phyloP scores from a whole-genome alignment of 2,888 invertebrate genomes.

The Parapristionchus giblindavisi region DNA sequence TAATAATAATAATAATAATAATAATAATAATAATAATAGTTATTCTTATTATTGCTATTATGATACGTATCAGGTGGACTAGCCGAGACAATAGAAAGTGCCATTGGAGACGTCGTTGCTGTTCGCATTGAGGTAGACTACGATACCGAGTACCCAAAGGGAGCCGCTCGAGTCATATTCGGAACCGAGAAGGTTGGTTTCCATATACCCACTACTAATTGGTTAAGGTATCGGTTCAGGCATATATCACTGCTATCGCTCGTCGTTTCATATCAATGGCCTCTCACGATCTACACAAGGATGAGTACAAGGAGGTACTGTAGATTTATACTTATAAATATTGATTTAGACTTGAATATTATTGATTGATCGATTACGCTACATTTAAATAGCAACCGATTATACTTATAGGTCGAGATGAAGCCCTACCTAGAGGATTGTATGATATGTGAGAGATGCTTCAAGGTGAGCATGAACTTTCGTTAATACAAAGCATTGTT shows the following conservation, averaged over 20 bases:
- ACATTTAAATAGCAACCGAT: background rate
- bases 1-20: no score
- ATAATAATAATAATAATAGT: no score
- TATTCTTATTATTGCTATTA: no score
- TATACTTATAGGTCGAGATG: constrained; percentile 30
- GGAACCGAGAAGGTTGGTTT: constrained; percentile 28
- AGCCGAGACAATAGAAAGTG: constrained; percentile 30
- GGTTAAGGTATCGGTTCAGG: no score
- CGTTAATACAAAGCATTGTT: no score
- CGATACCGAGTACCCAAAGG: constrained; percentile 38
- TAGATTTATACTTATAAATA: no score
- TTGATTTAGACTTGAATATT: background rate
- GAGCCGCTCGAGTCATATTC: constrained; percentile 35
- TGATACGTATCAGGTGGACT: background rate
- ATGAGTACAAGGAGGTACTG: constrained; percentile 37
- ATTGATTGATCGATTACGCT: background rate
- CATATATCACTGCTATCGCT: constrained; percentile 34
- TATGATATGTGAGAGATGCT: constrained; percentile 36
- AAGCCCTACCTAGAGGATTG: constrained; percentile 39
- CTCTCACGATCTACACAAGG: constrained; percentile 36
- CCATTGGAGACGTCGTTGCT: constrained; percentile 33
- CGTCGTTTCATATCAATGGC: constrained; percentile 35
- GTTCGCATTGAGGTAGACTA: constrained; percentile 36
- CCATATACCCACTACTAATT: background rate
- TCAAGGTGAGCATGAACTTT: background rate